Percentiles rank a stretch among this genome's conserved stretches.
phyloP scores from a whole-genome alignment of 2,888 invertebrate genomes.

The Neria commutata region DNA sequence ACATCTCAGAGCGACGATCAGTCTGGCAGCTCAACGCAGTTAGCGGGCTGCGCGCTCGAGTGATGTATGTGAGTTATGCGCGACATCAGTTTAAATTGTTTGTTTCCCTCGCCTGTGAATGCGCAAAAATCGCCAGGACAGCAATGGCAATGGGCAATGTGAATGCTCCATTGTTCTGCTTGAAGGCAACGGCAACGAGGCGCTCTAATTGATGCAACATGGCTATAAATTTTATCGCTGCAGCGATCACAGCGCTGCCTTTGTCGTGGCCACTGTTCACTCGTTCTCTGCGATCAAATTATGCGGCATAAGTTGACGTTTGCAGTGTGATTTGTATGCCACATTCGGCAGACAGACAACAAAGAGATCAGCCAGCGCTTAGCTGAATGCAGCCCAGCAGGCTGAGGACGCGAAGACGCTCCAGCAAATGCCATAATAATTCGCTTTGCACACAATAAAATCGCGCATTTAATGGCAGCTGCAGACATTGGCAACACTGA shows the following conservation, averaged over 20 bases:
- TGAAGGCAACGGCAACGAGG: constrained; percentile 3
- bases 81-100: constrained; percentile 54
- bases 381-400: not conserved
- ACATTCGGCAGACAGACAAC: not conserved
- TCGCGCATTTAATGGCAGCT: constrained; percentile 18
- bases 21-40: constrained; percentile 16
- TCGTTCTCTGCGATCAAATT: constrained; percentile 7
- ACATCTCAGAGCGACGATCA: constrained; percentile 24
- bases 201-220: constrained; percentile 61
- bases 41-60: not conserved
- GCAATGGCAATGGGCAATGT: constrained; percentile 16
- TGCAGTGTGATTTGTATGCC: constrained; percentile 26
- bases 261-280: not conserved
- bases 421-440: constrained; percentile 26
- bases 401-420: not conserved
- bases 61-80: constrained; percentile 51
- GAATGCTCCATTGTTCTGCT: constrained; percentile 39
- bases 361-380: not conserved
- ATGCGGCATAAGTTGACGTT: constrained; percentile 24
- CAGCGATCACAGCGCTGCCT: constrained; percentile 8
- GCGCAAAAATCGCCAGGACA: not conserved
- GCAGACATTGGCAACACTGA: too few species aligned
- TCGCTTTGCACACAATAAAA: constrained; percentile 29
- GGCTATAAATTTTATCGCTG: constrained; percentile 53
- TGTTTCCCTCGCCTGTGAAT: constrained; percentile 6